Evolutionary conservation across 1,140 invertebrate genomes (phyloP).

Genomic region (Adelges cooleyi): DNA sequence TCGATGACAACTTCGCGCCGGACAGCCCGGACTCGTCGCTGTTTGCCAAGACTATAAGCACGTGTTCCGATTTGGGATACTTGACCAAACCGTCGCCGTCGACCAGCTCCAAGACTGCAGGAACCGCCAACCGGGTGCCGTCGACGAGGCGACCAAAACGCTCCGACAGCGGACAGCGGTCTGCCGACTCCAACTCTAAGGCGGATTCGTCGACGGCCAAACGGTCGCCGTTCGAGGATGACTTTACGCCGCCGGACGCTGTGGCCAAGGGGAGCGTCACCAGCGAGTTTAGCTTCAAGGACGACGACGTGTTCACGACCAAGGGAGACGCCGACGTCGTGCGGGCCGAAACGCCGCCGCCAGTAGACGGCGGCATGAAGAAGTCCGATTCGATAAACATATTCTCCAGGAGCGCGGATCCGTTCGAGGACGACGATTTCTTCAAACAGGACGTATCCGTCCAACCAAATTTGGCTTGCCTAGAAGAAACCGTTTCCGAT

Average conservation of each 20-base stretch:
- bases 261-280: slow-evolving; percentile 34
- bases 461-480: slow-evolving; percentile 34
- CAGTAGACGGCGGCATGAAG: slow-evolving; percentile 36
- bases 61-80: slow-evolving; percentile 33
- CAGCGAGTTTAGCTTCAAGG: slow-evolving; percentile 36
- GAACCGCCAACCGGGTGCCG: not conserved
- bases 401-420: slow-evolving; percentile 65
- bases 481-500: not conserved
- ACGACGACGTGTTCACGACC: slow-evolving; percentile 32
- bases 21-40: slow-evolving; percentile 33
- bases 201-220: slow-evolving; percentile 34
- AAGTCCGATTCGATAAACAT: slow-evolving; percentile 81
- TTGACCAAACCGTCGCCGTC: slow-evolving; percentile 31
- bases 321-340: slow-evolving; percentile 27
- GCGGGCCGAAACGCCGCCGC: slow-evolving; percentile 22
- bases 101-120: slow-evolving; percentile 2
- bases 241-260: slow-evolving; percentile 49
- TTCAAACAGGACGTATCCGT: slow-evolving; percentile 42
- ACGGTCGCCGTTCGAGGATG: slow-evolving; percentile 57
- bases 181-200: slow-evolving; percentile 3
- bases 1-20: slow-evolving; percentile 56
- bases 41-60: slow-evolving; percentile 31
- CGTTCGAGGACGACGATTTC: slow-evolving; percentile 77
- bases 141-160: slow-evolving; percentile 5
- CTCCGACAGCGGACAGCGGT: slow-evolving; percentile 18